phyloP scores from a whole-genome alignment of 2,113 vertebrate genomes.

The Apus apus region DNA sequence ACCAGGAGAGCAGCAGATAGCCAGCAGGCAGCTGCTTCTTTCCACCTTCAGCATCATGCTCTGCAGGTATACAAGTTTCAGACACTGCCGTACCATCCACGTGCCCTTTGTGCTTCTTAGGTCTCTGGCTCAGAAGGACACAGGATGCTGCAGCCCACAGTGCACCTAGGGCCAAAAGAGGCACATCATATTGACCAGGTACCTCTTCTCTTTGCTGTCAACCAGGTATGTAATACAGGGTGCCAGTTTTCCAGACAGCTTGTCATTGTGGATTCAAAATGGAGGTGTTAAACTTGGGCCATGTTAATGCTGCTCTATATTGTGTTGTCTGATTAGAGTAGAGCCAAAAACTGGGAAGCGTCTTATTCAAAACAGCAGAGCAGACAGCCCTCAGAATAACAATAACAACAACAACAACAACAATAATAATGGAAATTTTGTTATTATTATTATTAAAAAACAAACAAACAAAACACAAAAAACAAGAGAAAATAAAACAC shows the following conservation, averaged over 20 bases:
- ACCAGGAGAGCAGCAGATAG: neutral
- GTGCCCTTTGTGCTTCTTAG: neutral
- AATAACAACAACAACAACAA: too few relatives aligned
- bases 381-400: neutral
- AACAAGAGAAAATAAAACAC: neutral
- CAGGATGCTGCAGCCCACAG: neutral
- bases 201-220: neutral
- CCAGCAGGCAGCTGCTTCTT: neutral
- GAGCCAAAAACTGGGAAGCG: neutral
- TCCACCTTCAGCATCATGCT: neutral
- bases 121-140: neutral
- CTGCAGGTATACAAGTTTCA: accelerated
- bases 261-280: neutral
- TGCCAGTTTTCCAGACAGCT: neutral
- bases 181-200: neutral
- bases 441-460: too few relatives aligned
- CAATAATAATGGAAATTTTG: too few relatives aligned
- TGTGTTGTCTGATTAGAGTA: neutral
- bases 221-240: neutral
- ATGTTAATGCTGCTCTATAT: neutral
- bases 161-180: accelerated
- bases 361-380: neutral
- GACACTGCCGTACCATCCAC: accelerated
- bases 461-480: too few relatives aligned
- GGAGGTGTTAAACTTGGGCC: neutral